phyloP scores from a whole-genome alignment of 2,113 vertebrate species.

The Clarias gariepinus region DNA sequence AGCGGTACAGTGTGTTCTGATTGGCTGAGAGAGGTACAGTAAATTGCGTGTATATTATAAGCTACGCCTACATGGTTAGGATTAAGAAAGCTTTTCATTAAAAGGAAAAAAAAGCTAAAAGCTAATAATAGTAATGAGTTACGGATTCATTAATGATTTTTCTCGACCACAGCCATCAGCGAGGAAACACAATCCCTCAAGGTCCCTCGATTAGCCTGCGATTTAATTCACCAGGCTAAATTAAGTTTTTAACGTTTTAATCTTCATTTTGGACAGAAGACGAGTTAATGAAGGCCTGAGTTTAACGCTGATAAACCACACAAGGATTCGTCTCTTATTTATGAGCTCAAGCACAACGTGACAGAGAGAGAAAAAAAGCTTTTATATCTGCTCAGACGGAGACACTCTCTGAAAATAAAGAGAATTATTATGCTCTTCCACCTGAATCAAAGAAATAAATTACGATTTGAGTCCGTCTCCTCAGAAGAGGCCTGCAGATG shows the following conservation, averaged over 20 bases:
- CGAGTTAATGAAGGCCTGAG: constrained; percentile 51
- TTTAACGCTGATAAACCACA: constrained; percentile 32
- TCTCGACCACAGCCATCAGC: constrained; percentile 9
- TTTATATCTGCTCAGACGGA: neutral
- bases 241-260: constrained; percentile 53
- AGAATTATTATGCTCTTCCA: constrained; percentile 24
- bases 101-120: neutral
- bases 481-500: constrained; percentile 23
- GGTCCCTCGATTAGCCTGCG: constrained; percentile 46
- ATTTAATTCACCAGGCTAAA: constrained; percentile 49
- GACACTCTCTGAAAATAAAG: neutral
- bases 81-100: constrained; percentile 17
- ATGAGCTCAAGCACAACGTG: constrained; percentile 24
- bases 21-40: neutral
- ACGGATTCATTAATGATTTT: constrained; percentile 45
- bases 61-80: neutral
- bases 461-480: constrained; percentile 13
- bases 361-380: neutral
- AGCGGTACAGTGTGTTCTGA: neutral
- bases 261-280: constrained; percentile 45
- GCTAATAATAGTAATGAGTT: neutral
- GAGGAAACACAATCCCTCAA: constrained; percentile 33
- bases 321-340: constrained; percentile 31
- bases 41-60: neutral
- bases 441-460: constrained; percentile 22